A percentile compares a stretch with the other conserved stretches of the same genome.
Conservation (phyloP, 2,113 vertebrate genomes). For the Colossoma macropomum region DNA sequence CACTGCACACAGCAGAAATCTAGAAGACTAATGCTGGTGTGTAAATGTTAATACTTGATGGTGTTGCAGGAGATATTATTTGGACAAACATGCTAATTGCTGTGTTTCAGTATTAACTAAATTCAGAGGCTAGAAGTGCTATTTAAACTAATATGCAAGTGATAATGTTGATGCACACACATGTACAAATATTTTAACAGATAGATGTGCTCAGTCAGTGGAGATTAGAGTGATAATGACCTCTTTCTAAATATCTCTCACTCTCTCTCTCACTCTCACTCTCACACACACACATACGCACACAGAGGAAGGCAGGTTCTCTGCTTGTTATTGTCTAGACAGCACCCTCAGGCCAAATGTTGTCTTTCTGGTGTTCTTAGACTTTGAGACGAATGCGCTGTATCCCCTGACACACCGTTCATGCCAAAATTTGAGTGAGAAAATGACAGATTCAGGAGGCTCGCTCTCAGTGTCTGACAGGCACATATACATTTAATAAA, state of each 20-base stretch:
- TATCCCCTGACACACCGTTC: conserved; percentile 56
- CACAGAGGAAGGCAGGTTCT: conserved; percentile 40
- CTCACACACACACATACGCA: conserved; percentile 32
- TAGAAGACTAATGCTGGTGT: background rate
- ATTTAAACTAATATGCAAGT: background rate
- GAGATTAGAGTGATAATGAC: conserved; percentile 26
- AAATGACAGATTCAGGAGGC: conserved; percentile 50
- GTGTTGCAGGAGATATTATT: background rate
- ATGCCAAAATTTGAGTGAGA: conserved; percentile 57
- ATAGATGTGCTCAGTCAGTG: background rate
- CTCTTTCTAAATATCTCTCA: conserved; percentile 20
- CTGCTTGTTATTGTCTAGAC: conserved; percentile 67
- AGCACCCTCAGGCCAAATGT: conserved; percentile 66
- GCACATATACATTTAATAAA: conserved; percentile 49
- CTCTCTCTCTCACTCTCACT: conserved; percentile 10
- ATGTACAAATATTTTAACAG: background rate
- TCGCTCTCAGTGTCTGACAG: conserved; percentile 43
- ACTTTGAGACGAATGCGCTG: conserved; percentile 59
- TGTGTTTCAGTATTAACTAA: background rate
- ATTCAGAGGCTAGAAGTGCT: background rate
- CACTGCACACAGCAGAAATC: background rate
- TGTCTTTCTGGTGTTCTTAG: conserved; percentile 61
- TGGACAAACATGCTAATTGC: background rate
- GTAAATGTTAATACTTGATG: background rate
- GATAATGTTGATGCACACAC: background rate